These are phyloP conservation scores for Hypolimnas misippus DNA, from an alignment of 2,888 invertebrate genomes.

Conservation along the genomic window DNA sequence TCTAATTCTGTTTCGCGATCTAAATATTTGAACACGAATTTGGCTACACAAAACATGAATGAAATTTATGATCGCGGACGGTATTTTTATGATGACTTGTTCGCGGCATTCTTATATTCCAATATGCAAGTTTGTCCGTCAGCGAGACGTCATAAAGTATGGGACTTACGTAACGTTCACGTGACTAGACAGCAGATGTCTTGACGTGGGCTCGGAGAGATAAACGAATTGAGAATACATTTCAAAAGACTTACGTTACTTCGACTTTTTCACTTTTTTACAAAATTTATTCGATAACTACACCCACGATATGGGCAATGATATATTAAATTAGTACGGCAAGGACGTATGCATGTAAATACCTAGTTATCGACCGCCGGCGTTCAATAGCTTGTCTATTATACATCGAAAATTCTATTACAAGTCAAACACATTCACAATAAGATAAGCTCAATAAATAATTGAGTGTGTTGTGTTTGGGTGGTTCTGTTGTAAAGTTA, in stretches of 20 bases:
- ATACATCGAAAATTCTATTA: constrained; percentile 4
- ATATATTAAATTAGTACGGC: constrained; percentile 2
- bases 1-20: constrained; percentile 58
- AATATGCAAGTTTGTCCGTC: constrained; percentile 7
- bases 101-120: background rate
- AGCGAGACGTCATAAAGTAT: constrained; percentile 24
- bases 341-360: constrained; percentile 21
- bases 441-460: constrained; percentile 28
- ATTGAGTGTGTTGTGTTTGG: constrained; percentile 6
- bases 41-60: constrained; percentile 51
- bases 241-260: constrained; percentile 17
- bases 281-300: constrained; percentile 20
- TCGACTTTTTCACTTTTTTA: constrained; percentile 17
- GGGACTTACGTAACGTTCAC: constrained; percentile 36
- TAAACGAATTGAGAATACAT: constrained; percentile 27
- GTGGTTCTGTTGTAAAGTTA: constrained; percentile 1
- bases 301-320: constrained; percentile 18
- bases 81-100: constrained; percentile 11
- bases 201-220: constrained; percentile 33
- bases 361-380: constrained; percentile 27
- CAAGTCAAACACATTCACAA: constrained; percentile 15
- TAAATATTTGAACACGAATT: constrained; percentile 39
- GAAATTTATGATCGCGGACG: constrained; percentile 20
- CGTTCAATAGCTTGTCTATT: constrained; percentile 23
- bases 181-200: constrained; percentile 42